Evolutionary conservation across 2,113 vertebrate genomes (phyloP).

Genomic region (Bos indicus): DNA sequence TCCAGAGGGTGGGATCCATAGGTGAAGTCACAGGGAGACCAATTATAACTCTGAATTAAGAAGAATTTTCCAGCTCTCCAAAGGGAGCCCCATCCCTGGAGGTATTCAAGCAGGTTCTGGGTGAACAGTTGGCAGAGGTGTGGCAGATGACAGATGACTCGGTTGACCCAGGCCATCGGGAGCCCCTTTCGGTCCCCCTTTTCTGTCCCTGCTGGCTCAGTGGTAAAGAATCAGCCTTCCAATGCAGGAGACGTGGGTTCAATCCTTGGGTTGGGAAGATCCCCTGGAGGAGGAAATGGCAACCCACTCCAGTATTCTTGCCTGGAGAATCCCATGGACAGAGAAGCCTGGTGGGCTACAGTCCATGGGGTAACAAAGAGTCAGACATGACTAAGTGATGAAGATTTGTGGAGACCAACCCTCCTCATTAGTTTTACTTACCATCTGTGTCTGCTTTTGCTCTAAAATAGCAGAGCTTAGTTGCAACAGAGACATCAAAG

Average conservation of each 20-base stretch:
- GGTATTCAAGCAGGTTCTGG: neutral
- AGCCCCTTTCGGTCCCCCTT: neutral
- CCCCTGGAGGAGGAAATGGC: neutral
- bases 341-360: neutral
- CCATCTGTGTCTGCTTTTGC: neutral
- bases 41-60: neutral
- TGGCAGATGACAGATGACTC: neutral
- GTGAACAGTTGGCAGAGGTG: neutral
- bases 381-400: neutral
- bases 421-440: neutral
- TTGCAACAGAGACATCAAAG: neutral
- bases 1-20: neutral
- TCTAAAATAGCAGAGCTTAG: neutral
- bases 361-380: neutral
- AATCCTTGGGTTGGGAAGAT: neutral
- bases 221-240: neutral
- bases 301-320: neutral
- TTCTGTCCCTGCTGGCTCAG: neutral
- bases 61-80: neutral
- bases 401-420: neutral
- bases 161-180: fast-evolving
- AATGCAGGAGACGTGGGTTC: neutral
- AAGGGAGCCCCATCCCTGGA: neutral
- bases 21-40: neutral
- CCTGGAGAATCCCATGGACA: neutral